Conservation (phyloP, 2,888 invertebrate genomes). For the Orthosia gothica region DNA sequence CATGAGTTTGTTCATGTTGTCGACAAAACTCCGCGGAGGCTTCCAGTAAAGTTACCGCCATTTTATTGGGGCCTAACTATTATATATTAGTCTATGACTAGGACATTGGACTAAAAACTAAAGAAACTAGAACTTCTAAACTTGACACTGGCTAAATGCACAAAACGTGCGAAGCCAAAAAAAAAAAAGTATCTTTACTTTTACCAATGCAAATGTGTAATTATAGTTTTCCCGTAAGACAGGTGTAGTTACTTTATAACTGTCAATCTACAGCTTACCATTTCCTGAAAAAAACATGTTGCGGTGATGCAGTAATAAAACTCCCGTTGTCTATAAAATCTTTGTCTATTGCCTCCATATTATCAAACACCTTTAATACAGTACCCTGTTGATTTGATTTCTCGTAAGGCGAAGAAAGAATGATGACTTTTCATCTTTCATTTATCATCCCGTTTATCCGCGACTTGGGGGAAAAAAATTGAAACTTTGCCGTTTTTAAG, state of each 20-base stretch:
- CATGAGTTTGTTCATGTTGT: no score
- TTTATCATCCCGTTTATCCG: conserved; percentile 67
- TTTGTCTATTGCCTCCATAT: not conserved
- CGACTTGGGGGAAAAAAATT: conserved; percentile 66
- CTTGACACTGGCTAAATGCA: no score
- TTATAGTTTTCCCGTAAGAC: not conserved
- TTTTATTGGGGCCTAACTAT: no score
- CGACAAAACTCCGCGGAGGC: no score
- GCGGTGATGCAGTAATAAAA: not conserved
- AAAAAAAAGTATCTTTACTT: no score
- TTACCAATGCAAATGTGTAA: not conserved
- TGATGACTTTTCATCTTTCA: conserved; percentile 61
- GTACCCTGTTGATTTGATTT: conserved; percentile 52
- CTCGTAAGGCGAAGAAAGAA: conserved; percentile 51
- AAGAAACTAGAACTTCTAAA: no score
- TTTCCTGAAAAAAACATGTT: conserved; percentile 29
- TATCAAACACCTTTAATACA: conserved; percentile 29
- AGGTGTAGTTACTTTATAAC: conserved; percentile 20
- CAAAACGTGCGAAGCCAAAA: no score
- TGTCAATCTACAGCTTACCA: not conserved
- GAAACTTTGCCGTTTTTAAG: conserved; percentile 70
- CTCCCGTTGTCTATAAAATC: conserved; percentile 26
- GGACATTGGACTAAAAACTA: no score
- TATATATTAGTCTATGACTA: no score
- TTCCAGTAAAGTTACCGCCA: no score